Evolutionary conservation across 2,113 vertebrate species (phyloP).

Genomic region (Laterallus jamaicensis): DNA sequence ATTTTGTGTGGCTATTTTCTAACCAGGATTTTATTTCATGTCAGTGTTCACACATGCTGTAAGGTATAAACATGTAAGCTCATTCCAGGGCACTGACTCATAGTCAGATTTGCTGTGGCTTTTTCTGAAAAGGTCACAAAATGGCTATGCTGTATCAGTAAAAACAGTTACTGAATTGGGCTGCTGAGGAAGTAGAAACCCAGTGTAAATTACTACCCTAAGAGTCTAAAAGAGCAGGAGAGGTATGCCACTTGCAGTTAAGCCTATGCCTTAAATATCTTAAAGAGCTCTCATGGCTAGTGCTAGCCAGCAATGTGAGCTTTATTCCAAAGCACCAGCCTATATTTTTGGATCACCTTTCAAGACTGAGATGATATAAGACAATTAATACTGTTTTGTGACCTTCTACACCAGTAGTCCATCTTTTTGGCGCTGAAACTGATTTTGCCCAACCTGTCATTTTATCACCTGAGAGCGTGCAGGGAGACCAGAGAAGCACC

Average conservation of each 20-base stretch:
- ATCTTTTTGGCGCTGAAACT: slow-evolving; percentile 51
- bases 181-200: background rate
- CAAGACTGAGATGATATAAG: slow-evolving; percentile 14
- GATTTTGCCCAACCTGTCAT: slow-evolving; percentile 43
- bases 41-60: background rate
- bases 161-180: background rate
- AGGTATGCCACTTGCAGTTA: background rate
- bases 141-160: background rate
- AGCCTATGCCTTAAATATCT: background rate
- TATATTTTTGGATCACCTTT: slow-evolving; percentile 23
- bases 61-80: background rate
- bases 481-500: background rate
- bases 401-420: slow-evolving; percentile 49
- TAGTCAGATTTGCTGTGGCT: background rate
- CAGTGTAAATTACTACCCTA: background rate
- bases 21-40: background rate
- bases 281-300: background rate
- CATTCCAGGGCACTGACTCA: slow-evolving; percentile 6
- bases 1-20: background rate
- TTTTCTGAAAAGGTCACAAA: slow-evolving; percentile 19
- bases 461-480: slow-evolving; percentile 14
- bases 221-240: background rate
- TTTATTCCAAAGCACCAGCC: background rate
- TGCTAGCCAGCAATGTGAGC: background rate
- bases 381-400: slow-evolving; percentile 51